Evolutionary conservation across 2,888 invertebrate genomes (phyloP).

Genomic region (Mesorhabditis sp.): DNA sequence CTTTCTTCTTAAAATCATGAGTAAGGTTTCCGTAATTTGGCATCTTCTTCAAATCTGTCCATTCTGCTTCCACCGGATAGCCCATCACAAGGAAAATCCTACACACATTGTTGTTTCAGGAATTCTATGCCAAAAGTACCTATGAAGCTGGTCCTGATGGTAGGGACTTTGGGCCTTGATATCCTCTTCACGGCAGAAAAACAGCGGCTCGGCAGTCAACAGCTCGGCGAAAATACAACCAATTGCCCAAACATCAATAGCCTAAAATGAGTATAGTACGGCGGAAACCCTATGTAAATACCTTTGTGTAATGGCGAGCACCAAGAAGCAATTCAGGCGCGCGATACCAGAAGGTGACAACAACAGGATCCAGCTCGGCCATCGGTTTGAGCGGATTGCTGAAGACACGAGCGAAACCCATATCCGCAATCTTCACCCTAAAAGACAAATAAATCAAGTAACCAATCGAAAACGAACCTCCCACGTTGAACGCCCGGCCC

Average conservation of each 20-base stretch:
- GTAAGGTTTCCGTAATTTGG: conserved; percentile 91
- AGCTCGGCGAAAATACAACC: conserved; percentile 93
- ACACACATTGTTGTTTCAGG: conserved; percentile 1
- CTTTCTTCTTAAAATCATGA: conserved; percentile 85
- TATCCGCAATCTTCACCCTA: conserved; percentile 73
- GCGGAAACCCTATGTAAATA: conserved; percentile 14
- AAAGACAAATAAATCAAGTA: neutral
- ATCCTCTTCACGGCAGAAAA: conserved; percentile 97
- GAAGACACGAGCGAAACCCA: conserved; percentile 96
- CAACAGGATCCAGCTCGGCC: conserved; percentile 96
- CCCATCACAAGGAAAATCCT: conserved; percentile 99
- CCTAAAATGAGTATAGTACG: conserved; percentile 23
- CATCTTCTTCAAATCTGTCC: conserved; percentile 68
- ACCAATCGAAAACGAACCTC: conserved; percentile 60
- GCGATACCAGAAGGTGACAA: conserved; percentile 97
- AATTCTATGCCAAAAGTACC: conserved; percentile 10
- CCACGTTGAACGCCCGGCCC: conserved; percentile 80
- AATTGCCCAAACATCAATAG: conserved; percentile 58
- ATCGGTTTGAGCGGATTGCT: conserved; percentile 94
- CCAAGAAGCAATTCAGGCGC: conserved; percentile 76
- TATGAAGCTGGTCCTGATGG: conserved; percentile 81
- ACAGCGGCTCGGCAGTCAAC: conserved; percentile 97
- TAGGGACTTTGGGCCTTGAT: conserved; percentile 99
- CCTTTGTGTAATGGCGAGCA: conserved; percentile 58
- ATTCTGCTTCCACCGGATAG: conserved; percentile 64